Evolutionary conservation across 92 coral and sea anemone genomes (phyloP), one percentile per base, ranked within the genome.

Genomic region (Paramuricea clavata): DNA sequence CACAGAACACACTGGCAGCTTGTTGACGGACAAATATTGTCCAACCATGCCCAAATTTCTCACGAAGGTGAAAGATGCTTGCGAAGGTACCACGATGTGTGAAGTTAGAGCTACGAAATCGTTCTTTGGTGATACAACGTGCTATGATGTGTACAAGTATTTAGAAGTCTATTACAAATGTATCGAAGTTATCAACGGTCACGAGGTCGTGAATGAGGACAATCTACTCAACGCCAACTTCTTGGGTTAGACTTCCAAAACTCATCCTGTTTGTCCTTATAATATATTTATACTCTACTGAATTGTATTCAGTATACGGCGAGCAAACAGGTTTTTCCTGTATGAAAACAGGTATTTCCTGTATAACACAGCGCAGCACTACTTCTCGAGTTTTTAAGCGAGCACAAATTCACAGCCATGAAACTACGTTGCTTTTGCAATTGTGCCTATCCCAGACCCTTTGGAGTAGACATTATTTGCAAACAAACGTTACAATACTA

Each of bases 71-170:
- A 97, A 97, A 74, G 99, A 97, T 86, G 91, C 99, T 83, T 97
- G 99, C 81, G 99, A 97, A 86, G 99, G 99, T 25, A 97, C 99
- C 61, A 97, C 99, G 80, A 97, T 97, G 99, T 97, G 99, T 60
- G 99, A 97, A 85, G 89, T 97, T 69, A 91, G 91, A 90, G 95
- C 98, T 95, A 97, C 99, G 73, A 97, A 97, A 90, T 90, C 95
- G 87, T 97, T 97, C 91, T 97, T 97, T 93, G 81, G 95, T 90
- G 99, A 97, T 71, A 49, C 91, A 68, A 50, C 87, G 61, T 97
- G 99, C 90, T 22, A 4, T 6, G 97, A 97, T 12, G 94, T 93
- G 76, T 97, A 97, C 99, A 97, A 97, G 92, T 97, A 97, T 91
- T 87, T 97, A 90, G 99, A 97, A 60, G 98, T 97, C 69, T 97